phyloP scores from a whole-genome alignment of 2,797 vertebrate species.

The Gila robusta region DNA sequence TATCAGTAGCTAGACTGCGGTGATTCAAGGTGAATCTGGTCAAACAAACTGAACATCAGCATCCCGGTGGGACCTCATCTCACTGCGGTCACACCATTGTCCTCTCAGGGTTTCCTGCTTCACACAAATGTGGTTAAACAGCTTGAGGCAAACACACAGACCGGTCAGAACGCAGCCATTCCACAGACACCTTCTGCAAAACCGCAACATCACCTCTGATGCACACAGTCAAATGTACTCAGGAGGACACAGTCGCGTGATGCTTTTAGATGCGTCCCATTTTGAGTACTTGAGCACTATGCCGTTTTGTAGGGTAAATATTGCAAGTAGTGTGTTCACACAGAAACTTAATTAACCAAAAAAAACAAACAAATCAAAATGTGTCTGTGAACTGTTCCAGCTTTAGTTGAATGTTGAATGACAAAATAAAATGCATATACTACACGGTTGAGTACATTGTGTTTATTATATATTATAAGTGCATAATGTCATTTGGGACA shows the following conservation, averaged over 20 bases:
- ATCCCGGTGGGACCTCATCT: slow-evolving; percentile 33
- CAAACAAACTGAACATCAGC: slow-evolving; percentile 50
- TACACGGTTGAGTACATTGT: not conserved
- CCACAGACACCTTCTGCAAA: slow-evolving; percentile 40
- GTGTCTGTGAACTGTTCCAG: no score
- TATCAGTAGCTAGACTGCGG: not conserved
- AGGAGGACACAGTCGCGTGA: not conserved
- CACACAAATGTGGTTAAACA: slow-evolving; percentile 38
- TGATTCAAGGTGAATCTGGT: slow-evolving; percentile 50
- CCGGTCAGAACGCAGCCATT: not conserved
- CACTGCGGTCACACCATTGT: slow-evolving; percentile 33
- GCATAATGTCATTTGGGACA: not conserved
- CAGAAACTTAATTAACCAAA: not conserved
- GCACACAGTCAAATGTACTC: not conserved
- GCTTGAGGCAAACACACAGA: slow-evolving; percentile 24
- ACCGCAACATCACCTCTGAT: slow-evolving; percentile 15
- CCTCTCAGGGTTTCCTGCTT: slow-evolving; percentile 36
- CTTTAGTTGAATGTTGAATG: no score
- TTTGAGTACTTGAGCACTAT: not conserved
- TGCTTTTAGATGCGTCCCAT: not conserved
- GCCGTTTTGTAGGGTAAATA: not conserved
- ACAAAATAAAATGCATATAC: no score
- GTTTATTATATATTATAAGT: not conserved
- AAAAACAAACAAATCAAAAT: no score
- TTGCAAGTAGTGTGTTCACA: not conserved